Conservation (phyloP, 2,888 invertebrate genomes). For the Agonopterix arenella region DNA sequence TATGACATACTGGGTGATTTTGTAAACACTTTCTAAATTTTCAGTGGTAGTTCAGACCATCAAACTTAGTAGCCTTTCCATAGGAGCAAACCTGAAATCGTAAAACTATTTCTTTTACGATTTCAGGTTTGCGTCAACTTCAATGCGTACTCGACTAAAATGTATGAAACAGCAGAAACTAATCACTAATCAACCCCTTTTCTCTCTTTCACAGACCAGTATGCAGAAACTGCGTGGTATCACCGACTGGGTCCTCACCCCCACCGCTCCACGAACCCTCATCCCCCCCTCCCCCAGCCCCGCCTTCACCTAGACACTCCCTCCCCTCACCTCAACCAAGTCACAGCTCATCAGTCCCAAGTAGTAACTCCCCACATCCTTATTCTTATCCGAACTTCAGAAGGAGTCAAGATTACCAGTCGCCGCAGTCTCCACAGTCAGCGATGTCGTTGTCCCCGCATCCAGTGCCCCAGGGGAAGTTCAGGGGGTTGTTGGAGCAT, state of each 20-base stretch:
- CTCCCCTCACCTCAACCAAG: constrained; percentile 61
- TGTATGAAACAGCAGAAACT: too few species aligned
- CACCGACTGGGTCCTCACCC: constrained; percentile 66
- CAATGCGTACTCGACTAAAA: too few species aligned
- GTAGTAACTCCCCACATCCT: constrained; percentile 59
- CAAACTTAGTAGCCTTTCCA: too few species aligned
- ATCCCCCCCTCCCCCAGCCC: constrained; percentile 56
- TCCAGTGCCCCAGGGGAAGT: constrained; percentile 63
- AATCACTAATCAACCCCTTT: constrained; percentile 2
- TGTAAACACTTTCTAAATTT: too few species aligned
- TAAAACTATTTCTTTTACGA: too few species aligned
- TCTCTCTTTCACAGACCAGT: constrained; percentile 80
- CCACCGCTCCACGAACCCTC: constrained; percentile 57
- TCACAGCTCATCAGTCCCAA: constrained; percentile 55
- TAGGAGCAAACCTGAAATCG: too few species aligned
- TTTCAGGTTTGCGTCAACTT: too few species aligned
- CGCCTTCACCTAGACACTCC: constrained; percentile 54
- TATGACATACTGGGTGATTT: too few species aligned
- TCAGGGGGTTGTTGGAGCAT: constrained; percentile 63
- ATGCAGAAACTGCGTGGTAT: constrained; percentile 87
- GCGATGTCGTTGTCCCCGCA: constrained; percentile 68
- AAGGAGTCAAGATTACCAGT: constrained; percentile 51
- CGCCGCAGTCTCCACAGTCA: constrained; percentile 60
- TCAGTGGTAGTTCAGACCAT: too few species aligned
- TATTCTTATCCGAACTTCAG: constrained; percentile 61